Evolutionary conservation across 37 sponge, comb jelly and placozoan species (phyloP), one percentile per base, ranked within the genome.

Genomic region (Mnemiopsis leidyi): DNA sequence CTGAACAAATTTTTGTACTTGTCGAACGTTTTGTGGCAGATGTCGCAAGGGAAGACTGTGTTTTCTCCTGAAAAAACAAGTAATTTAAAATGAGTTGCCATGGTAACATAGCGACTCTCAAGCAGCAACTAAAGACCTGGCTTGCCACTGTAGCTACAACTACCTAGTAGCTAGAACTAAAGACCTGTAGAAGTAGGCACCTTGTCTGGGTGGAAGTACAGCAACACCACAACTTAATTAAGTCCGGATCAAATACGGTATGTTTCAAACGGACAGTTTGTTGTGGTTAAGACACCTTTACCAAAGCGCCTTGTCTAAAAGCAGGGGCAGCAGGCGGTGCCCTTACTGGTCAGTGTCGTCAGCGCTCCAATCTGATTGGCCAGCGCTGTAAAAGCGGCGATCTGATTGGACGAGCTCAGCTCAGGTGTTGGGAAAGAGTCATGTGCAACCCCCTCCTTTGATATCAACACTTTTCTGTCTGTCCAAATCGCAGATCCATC

Each of bases 21-120:
- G 37, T 79, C 82, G 37, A 79, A 79, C 36, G 82, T 79, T 31
- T 79, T 79, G 82, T 79, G 82, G 82, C 82, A 79, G 32, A 79
- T 79, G 20, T 79, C 82, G 29, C 82, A 79, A 36, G 82, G 36
- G 32, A 79, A 79, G 3, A 79, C 82, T 36, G 75, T 71, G 13
- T 48, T 48, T 13, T 48, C 61, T 48, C 61, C 61, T 48, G 61
- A 48, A 48, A 48, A 48, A 5, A 48, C 5, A 48, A 48, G n/a
- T n/a, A n/a, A n/a, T n/a, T n/a, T n/a, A n/a, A n/a, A n/a, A n/a
- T n/a, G n/a, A n/a, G n/a, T n/a, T n/a, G n/a, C n/a, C n/a, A n/a
- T n/a, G n/a, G n/a, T n/a, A n/a, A n/a, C n/a, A n/a, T n/a, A n/a
- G n/a, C n/a, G n/a, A n/a, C n/a, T n/a, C n/a, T n/a, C n/a, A n/a